Base-by-base conservation (phyloP, 2,797 vertebrate genomes). In the Vespertilio murinus region DNA sequence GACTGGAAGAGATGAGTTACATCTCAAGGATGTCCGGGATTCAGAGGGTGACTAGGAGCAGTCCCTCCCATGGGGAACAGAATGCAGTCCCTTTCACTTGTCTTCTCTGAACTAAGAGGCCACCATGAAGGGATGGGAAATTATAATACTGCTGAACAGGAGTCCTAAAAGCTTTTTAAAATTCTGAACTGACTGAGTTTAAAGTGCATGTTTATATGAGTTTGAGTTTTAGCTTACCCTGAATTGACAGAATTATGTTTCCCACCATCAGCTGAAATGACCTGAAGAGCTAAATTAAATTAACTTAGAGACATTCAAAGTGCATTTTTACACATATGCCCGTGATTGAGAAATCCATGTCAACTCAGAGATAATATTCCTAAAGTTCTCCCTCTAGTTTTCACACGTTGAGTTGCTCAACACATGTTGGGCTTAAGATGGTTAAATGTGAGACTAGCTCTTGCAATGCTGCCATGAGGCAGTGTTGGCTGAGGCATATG, bases 171-270 rank as follows among this genome's bases (percentile, higher is more conserved):
- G 33, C 54, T 40, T 67, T 80, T 61, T 18, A 88, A 82, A 82
- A 56, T 85, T 84, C 67, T 86, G 14, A 85, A 94, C 49, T 88
- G 40, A 92, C 42, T 86, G 35, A 59, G 17, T 85, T 91, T 45
- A 92, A 71, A 71, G 65, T 65, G 14, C 6, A 56, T 49, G 45
- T 35, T 82, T 85, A 75, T 77, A 61, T 56, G 56, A 91, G 8
- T 74, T 20, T 10, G 25, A 82, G 38, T 16, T 49, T 61, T 56
- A 40, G 7, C 40, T 88, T 74, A 70, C 10, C 52, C 54, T 35
- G 5, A 86, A 54, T 33, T 90, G 52, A 93, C 33, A 81, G 90
- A 93, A 80, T 38, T 28, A 47, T 35, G 3, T 40, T 65, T 77
- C 40, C 20, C 30, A 82, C 67, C 42, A 67, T 54, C 47, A 40